Percentiles rank a stretch among this genome's conserved stretches.
Conservation (phyloP, 2,888 invertebrate species). For the Eupeodes latifasciatus region DNA sequence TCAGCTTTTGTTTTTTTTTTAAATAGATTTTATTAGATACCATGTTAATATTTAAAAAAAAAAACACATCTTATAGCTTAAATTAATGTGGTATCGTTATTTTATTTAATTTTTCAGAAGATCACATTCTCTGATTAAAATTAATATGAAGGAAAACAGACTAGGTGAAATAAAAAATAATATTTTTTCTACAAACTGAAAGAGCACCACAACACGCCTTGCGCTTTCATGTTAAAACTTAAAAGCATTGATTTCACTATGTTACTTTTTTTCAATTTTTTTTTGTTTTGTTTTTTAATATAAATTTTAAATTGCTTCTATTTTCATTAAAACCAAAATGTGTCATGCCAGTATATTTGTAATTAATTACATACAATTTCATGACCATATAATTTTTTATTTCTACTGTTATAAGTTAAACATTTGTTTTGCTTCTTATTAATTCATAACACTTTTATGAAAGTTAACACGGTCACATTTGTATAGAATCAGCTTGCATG, state of each 20-base stretch:
- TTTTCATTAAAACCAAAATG: not conserved
- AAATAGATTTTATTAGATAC: constrained; percentile 3
- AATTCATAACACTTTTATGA: constrained; percentile 18
- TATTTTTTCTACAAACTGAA: constrained; percentile 54
- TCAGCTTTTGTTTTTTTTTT: not conserved
- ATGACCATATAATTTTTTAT: constrained; percentile 29
- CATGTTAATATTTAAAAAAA: not conserved
- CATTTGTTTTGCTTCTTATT: constrained; percentile 40
- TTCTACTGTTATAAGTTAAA: constrained; percentile 32
- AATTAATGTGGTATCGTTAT: constrained; percentile 63
- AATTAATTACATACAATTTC: constrained; percentile 28
- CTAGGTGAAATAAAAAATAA: constrained; percentile 64
- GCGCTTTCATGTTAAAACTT: constrained; percentile 60
- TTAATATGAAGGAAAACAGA: constrained; percentile 72
- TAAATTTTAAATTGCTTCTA: constrained; percentile 2
- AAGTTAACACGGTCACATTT: constrained; percentile 52
- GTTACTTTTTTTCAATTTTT: constrained; percentile 30
- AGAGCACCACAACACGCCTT: constrained; percentile 62
- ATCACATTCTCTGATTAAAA: constrained; percentile 75
- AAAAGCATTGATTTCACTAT: constrained; percentile 44
- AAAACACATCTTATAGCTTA: not conserved
- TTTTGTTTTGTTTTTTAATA: constrained; percentile 24
- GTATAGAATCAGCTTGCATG: constrained; percentile 71
- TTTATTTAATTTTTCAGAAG: constrained; percentile 73
- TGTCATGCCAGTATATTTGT: constrained; percentile 21